Percentiles rank a stretch among this genome's conserved stretches.
Conservation (phyloP, 2,888 invertebrate species). For the Acleris emargana region DNA sequence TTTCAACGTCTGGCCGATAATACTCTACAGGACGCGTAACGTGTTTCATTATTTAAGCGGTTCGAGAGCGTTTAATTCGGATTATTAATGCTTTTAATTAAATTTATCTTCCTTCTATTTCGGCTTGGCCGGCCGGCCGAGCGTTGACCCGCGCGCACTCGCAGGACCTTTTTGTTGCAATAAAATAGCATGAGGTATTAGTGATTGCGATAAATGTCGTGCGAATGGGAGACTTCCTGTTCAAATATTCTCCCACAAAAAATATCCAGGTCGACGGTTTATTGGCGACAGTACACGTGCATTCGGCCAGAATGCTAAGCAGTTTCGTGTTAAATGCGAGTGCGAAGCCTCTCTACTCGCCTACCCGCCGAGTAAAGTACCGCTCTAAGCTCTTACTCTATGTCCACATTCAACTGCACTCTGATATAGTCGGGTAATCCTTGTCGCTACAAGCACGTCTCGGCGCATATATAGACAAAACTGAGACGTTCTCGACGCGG, state of each 20-base stretch:
- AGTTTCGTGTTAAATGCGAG: slow-evolving; percentile 70
- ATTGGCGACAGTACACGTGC: slow-evolving; percentile 70
- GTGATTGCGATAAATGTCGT: slow-evolving; percentile 51
- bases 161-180: slow-evolving; percentile 45
- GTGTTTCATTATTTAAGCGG: slow-evolving; percentile 64
- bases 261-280: slow-evolving; percentile 75
- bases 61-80: slow-evolving; percentile 66
- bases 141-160: slow-evolving; percentile 60
- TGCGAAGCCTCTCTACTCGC: slow-evolving; percentile 46
- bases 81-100: slow-evolving; percentile 79
- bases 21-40: slow-evolving; percentile 56
- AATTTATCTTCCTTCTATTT: slow-evolving; percentile 75
- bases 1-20: slow-evolving; percentile 60
- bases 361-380: slow-evolving; percentile 15
- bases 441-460: slow-evolving; percentile 58
- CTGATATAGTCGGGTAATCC: slow-evolving; percentile 55
- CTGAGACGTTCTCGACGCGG: slow-evolving; percentile 68
- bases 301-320: slow-evolving; percentile 79
- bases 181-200: slow-evolving; percentile 43
- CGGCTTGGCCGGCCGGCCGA: slow-evolving; percentile 60
- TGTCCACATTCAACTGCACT: slow-evolving; percentile 25
- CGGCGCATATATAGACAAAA: slow-evolving; percentile 66
- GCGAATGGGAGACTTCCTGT: slow-evolving; percentile 69
- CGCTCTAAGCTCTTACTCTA: slow-evolving; percentile 3
- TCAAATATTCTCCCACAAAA: slow-evolving; percentile 64